Evolutionary conservation across 1,140 invertebrate genomes (phyloP), one percentile per base, ranked within the genome.

Genomic region (Liolophura sinensis): DNA sequence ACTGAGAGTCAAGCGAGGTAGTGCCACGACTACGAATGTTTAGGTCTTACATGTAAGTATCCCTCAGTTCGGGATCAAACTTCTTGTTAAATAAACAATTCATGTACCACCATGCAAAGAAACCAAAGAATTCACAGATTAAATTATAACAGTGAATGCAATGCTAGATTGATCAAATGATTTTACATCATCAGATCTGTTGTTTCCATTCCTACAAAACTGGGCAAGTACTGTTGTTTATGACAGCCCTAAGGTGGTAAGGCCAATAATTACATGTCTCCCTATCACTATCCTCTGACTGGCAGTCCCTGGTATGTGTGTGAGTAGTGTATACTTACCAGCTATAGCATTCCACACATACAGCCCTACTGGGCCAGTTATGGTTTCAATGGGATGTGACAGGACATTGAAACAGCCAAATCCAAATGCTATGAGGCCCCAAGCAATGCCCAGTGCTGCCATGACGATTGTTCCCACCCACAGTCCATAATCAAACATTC

Each of bases 401-500:
- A 90, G 89, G 5, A 92, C 90, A 76, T 93, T 93, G 56, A 93
- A 87, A 46, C 92, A 87, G n/a, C 91, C 89, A 78, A 93, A 91
- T 27, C 92, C 86, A 48, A 91, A 90, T 40, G 88, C 87, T 0
- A 92, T 77, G 24, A 90, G 85, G 15, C 90, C 88, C 75, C 91
- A 89, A 14, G 91, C 74, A 46, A 93, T 85, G 15, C 88, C 90
- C 7, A 88, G 82, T n/a, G 87, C 86, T 5, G 91, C 86, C 57
- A 88, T 88, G 9, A 87, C 84, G 31, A 93, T 85, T 0, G 91
- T 92, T 4, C 87, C 86, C 11, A 91, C 82, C 92, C 92, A 94
- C 15, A 91, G 82, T 16, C 88, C 87, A 79, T 90, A 91, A 56
- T 87, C 87, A 82, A 92, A 89, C 65, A 92, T 87, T 16, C 89